Conservation (phyloP, 1,140 invertebrate species). For the Magallana ariakensis region DNA sequence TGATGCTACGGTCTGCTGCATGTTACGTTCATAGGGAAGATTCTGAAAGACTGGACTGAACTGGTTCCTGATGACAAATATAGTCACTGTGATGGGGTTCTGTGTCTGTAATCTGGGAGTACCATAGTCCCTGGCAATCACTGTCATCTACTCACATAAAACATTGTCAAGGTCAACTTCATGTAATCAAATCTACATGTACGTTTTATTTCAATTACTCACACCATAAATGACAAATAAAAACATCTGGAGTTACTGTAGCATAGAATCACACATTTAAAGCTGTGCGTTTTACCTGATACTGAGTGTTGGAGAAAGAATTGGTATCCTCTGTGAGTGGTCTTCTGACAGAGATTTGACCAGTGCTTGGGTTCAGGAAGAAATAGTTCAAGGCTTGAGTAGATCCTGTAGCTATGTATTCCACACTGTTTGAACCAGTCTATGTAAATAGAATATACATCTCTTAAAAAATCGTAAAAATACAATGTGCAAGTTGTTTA, state of each 20-base stretch:
- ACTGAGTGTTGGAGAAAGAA: constrained; percentile 29
- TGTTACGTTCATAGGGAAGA: constrained; percentile 75
- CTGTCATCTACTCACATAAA: constrained; percentile 50
- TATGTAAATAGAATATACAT: neutral
- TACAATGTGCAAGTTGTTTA: neutral
- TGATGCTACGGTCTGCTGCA: constrained; percentile 51
- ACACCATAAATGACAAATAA: neutral
- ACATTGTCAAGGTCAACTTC: no score
- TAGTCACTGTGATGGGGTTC: constrained; percentile 83
- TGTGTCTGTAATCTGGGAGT: constrained; percentile 75
- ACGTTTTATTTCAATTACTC: neutral
- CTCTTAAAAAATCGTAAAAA: no score
- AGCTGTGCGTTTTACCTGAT: neutral
- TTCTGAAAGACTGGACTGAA: constrained; percentile 79
- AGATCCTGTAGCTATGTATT: constrained; percentile 61
- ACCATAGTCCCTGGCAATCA: constrained; percentile 53
- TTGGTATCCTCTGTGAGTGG: constrained; percentile 54
- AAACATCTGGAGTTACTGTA: neutral
- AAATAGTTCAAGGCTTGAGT: constrained; percentile 61
- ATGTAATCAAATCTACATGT: no score
- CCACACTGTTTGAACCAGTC: constrained; percentile 51
- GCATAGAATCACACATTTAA: no score
- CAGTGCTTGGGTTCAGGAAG: constrained; percentile 56
- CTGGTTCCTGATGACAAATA: constrained; percentile 89
- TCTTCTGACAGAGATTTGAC: constrained; percentile 44